Evolutionary conservation across 2,888 invertebrate genomes (phyloP), one percentile per base, ranked within the genome.

Genomic region (Lagria hirta): DNA sequence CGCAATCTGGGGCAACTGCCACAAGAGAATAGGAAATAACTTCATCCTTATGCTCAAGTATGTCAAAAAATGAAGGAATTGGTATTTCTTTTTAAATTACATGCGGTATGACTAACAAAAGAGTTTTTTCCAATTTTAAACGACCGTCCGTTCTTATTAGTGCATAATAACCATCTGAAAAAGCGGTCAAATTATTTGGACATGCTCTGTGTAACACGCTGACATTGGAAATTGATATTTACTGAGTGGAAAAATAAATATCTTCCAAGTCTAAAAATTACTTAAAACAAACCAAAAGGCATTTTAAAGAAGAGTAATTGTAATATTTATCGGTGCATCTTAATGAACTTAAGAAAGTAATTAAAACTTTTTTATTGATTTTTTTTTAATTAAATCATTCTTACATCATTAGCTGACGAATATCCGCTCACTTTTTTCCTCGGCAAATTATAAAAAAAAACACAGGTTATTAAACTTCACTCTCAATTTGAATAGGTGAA

Each of bases 1-100:
- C 55, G 80, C 81, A 4, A 78, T 81, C 41, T 83, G 82, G 81
- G 83, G 83, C 10, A 75, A 75, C 55, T 83, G 83, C 57, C 77
- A 81, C 58, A 71, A 72, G 48, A 72, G 79, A 43, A 71, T 78
- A 43, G 80, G 77, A 36, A 78, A 79, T 58, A 47, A 47, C 58
- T 77, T 81, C 52, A 75, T 83, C 32, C 73, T 83, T 28, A 76
- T 75, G 61, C 77, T 79, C 68, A 76, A 73, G 78, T 79, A 65
- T 64, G 72, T 68, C 12, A 36, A 49, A 23, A 11, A 23, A 20
- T 30, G 29, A 23, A 12, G 38, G 29, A 20, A 27, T 23, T 16
- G 13, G 20, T 15, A 28, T 26, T 11, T 12, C 7, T 36, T 10
- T 29, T 38, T 35, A 26, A 24, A 15, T n/a, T 20, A 35, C 24